Evolutionary conservation across 2,888 invertebrate species (phyloP), one percentile per base, ranked within the genome.

Genomic region (Cantharis flavilabris): DNA sequence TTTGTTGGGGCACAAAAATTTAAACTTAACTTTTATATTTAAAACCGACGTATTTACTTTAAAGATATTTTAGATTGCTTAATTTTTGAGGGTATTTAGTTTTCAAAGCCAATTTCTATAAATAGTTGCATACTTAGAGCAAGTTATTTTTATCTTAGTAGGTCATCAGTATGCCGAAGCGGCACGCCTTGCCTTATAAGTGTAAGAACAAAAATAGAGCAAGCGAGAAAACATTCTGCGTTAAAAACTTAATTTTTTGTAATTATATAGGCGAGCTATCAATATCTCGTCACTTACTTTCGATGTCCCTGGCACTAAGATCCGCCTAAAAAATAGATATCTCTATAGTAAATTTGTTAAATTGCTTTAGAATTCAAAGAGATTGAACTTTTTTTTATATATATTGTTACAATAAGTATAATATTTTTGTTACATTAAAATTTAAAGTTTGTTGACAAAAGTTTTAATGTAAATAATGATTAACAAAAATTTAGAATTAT

Each of bases 271-370:
- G 49, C 49, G 49, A 7, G 2, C n/a, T n/a, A 49, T 33, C 4
- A 11, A 13, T 10, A 23, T 65, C 26, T 28, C 26, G 18, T 11
- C 91, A 95, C 96, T 96, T 91, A 96, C 96, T 95, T 92, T 96
- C 96, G 89, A 96, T 89, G 90, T 96, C 96, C 91, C 93, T 94
- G 90, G 94, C 93, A 91, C 93, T 94, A 89, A 96, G 93, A 91
- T 96, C 94, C 90, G 95, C 94, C 96, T 96, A 87, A 92, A 93
- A 26, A 69, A 74, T 69, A 76, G 3, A 69, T 7, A 62, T 69
- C 11, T 30, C 72, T 71, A 76, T 72, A 26, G 20, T 69, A 73
- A 16, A 28, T 62, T 63, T 28, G 10, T 18, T 65, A 18, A 18
- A 65, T 16, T 16, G 11, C 11, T 18, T 33, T 13, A 13, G 4